Evolutionary conservation across 2,113 vertebrate genomes (phyloP), one percentile per base, ranked within the genome.

Genomic region (Syrrhaptes paradoxus): DNA sequence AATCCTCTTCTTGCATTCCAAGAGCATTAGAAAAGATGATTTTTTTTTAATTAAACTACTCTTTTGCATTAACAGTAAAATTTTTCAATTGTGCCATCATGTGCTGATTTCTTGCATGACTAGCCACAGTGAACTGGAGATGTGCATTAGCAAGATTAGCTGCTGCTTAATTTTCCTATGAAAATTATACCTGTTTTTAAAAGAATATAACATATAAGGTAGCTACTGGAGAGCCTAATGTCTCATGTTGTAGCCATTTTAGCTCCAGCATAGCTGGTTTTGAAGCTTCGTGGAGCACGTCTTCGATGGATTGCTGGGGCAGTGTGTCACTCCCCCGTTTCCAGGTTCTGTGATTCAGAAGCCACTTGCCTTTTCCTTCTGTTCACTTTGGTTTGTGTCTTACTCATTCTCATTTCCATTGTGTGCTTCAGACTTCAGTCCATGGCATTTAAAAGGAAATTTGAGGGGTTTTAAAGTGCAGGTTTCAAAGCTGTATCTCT

Each of bases 61-160:
- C 54, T 86, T 93, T 95, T 77, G 38, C 58, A 89, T 87, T 90
- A 91, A 45, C 48, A 78, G 61, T 88, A 65, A 77, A 86, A 84
- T 72, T 85, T 84, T 62, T 54, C 63, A 89, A 71, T 93, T 95
- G 80, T 90, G 36, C 73, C 11, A 78, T 93, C 83, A 67, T 80
- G 41, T 77, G 51, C 86, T 67, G 89, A 84, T 92, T 95, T 86
- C 83, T 84, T 95, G 92, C 89, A 67, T 89, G 86, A 87, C 31
- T 63, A 59, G 18, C 31, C 21, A 48, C 46, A 34, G 45, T 77
- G 86, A 93, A 89, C 18, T 88, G 66, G 43, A 84, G 61, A 72
- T 87, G 75, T 92, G 58, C 73, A 75, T 74, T 89, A 93, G 68
- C 52, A 67, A 55, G 26, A 55, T 59, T 21, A 81, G 38, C 61